Conservation (phyloP, 2,113 vertebrate genomes). For the Plectropomus leopardus region DNA sequence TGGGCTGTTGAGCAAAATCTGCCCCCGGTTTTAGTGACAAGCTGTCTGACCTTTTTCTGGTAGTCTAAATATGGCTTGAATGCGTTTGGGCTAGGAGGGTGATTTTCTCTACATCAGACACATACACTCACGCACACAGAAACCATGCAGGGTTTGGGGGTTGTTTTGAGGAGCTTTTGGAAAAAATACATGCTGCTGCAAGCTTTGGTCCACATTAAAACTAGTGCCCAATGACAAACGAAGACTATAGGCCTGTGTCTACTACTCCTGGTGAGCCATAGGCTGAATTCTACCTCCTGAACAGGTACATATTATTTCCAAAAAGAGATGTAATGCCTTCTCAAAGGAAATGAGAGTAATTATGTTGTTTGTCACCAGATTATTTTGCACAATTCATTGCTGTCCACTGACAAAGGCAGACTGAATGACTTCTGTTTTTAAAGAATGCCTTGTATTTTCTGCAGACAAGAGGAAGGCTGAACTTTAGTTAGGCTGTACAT, state of each 20-base stretch:
- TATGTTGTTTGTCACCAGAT: neutral
- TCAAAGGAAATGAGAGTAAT: conserved; percentile 26
- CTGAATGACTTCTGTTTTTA: neutral
- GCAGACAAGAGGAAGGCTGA: conserved; percentile 7
- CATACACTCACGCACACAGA: neutral
- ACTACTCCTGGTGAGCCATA: neutral
- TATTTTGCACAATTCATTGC: neutral
- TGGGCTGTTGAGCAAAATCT: conserved; percentile 12
- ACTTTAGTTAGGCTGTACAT: conserved; percentile 24
- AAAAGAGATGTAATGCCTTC: neutral
- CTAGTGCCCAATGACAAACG: conserved; percentile 27
- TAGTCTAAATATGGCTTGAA: conserved; percentile 26
- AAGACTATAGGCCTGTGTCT: conserved; percentile 12
- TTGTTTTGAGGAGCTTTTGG: neutral
- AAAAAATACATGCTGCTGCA: neutral
- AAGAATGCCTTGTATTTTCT: conserved; percentile 21
- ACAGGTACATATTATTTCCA: neutral
- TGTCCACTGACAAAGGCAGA: neutral
- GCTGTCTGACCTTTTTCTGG: conserved; percentile 30
- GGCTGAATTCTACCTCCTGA: conserved; percentile 18
- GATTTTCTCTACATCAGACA: conserved; percentile 29
- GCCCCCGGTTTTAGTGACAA: conserved; percentile 5
- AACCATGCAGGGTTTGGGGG: neutral
- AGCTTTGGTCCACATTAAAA: conserved; percentile 8
- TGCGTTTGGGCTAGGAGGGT: conserved; percentile 1